These are phyloP conservation scores for Halictus quadricinctus DNA, from an alignment of 2,888 invertebrate genomes.

Conservation along the genomic window DNA sequence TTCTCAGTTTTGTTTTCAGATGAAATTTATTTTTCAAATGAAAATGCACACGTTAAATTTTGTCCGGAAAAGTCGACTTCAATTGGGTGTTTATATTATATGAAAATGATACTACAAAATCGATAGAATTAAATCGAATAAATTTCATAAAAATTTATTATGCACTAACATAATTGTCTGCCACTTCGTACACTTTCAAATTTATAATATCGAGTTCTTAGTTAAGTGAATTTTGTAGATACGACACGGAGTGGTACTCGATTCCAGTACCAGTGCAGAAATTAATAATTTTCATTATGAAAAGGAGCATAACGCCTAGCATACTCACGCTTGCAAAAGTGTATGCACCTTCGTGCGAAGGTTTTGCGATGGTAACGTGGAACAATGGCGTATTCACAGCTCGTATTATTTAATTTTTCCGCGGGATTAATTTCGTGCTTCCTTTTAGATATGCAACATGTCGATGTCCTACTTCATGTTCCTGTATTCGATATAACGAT, in stretches of 20 bases:
- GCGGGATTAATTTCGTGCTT: not conserved
- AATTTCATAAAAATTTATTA: too few relatives aligned
- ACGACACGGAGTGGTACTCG: slow-evolving; percentile 28
- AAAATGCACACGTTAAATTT: too few relatives aligned
- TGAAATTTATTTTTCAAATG: too few relatives aligned
- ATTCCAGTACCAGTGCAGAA: slow-evolving; percentile 17
- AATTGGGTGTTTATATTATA: too few relatives aligned
- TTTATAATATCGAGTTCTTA: not conserved
- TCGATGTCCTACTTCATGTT: slow-evolving; percentile 28
- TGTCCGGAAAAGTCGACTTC: too few relatives aligned
- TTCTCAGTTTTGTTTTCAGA: too few relatives aligned
- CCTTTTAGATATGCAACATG: slow-evolving; percentile 19
- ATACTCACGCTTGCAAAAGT: not conserved
- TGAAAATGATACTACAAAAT: too few relatives aligned
- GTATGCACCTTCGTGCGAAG: not conserved
- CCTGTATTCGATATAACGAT: not conserved
- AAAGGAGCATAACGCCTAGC: slow-evolving; percentile 1
- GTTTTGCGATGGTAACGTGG: slow-evolving; percentile 24
- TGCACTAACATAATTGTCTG: too few relatives aligned
- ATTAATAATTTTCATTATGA: slow-evolving; percentile 16
- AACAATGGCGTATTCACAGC: not conserved
- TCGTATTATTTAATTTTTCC: not conserved
- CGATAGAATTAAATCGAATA: too few relatives aligned
- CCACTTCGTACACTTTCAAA: too few relatives aligned
- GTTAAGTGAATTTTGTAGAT: slow-evolving; percentile 1